A percentile compares a stretch with the other conserved stretches of the same genome.
These are phyloP conservation scores for Aphaenogaster floridana DNA, from an alignment of 1,140 invertebrate genomes.

Conservation along the genomic window DNA sequence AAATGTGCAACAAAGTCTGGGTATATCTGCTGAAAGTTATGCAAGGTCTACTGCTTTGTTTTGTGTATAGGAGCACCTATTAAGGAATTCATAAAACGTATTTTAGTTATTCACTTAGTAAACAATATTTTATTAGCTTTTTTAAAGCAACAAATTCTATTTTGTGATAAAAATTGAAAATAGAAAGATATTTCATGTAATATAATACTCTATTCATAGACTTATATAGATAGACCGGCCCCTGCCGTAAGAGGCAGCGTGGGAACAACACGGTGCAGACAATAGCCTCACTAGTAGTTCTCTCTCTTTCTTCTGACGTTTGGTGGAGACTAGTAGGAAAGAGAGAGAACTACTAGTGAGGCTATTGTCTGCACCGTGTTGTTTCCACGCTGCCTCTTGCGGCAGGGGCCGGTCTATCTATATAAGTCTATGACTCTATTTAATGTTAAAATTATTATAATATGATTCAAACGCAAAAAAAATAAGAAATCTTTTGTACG, in stretches of 20 bases:
- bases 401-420: too few relatives aligned
- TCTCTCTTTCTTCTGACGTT: too few relatives aligned
- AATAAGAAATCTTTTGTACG: neutral
- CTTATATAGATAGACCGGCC: too few relatives aligned
- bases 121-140: neutral
- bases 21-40: slow-evolving; percentile 92
- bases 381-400: too few relatives aligned
- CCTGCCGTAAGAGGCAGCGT: too few relatives aligned
- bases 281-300: too few relatives aligned
- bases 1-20: slow-evolving; percentile 88
- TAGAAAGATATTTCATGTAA: neutral
- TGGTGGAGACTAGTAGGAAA: too few relatives aligned
- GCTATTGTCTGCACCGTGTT: too few relatives aligned
- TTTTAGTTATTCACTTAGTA: neutral
- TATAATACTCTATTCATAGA: neutral
- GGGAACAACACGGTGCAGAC: too few relatives aligned
- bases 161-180: neutral
- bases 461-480: neutral
- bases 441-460: slow-evolving; percentile 13
- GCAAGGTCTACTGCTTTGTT: slow-evolving; percentile 87
- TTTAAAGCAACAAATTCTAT: neutral
- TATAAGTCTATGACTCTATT: too few relatives aligned
- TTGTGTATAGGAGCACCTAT: slow-evolving; percentile 88
- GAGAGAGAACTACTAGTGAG: too few relatives aligned
- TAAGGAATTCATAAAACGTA: neutral